Percentiles rank a stretch among this genome's conserved stretches.
Evolutionary conservation across 1,140 invertebrate species (phyloP).

Genomic region (Drosophila rufa): DNA sequence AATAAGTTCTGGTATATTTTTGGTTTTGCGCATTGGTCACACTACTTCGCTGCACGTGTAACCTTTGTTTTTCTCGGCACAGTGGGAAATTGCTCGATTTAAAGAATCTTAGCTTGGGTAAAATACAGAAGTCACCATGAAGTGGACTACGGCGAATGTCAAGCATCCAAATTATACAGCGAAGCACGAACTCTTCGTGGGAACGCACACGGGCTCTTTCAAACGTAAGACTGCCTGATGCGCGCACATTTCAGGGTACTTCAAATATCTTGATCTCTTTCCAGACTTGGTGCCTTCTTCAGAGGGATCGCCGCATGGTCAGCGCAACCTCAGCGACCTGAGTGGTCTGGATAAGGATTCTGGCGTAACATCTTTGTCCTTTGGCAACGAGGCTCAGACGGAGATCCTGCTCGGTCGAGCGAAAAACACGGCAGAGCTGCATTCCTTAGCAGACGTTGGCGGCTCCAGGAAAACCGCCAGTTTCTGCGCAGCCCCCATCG

Average conservation of each 20-base stretch:
- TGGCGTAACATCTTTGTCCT: conserved; percentile 88
- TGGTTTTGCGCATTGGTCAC: background rate
- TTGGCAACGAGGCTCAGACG: conserved; percentile 88
- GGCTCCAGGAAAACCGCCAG: conserved; percentile 25
- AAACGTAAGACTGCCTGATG: conserved; percentile 67
- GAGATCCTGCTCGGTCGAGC: conserved; percentile 88
- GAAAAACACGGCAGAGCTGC: conserved; percentile 65
- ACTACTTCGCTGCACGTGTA: conserved; percentile 63
- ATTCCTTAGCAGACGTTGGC: conserved; percentile 33
- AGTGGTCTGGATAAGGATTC: conserved; percentile 86
- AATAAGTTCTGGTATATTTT: background rate
- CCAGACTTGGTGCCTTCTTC: conserved; percentile 65
- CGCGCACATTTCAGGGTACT: background rate
- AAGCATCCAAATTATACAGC: conserved; percentile 75
- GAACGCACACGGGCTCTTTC: conserved; percentile 84
- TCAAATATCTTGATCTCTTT: background rate
- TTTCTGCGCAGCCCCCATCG: conserved; percentile 64
- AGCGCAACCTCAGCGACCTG: conserved; percentile 86
- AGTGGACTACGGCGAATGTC: conserved; percentile 81
- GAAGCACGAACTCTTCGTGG: conserved; percentile 81
- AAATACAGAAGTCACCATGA: conserved; percentile 56
- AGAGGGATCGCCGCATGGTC: conserved; percentile 68
- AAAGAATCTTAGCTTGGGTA: background rate
- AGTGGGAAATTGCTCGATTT: background rate
- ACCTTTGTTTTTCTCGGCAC: conserved; percentile 49